Evolutionary conservation across 2,797 vertebrate species (phyloP).

Genomic region (Clarias fuscus): DNA sequence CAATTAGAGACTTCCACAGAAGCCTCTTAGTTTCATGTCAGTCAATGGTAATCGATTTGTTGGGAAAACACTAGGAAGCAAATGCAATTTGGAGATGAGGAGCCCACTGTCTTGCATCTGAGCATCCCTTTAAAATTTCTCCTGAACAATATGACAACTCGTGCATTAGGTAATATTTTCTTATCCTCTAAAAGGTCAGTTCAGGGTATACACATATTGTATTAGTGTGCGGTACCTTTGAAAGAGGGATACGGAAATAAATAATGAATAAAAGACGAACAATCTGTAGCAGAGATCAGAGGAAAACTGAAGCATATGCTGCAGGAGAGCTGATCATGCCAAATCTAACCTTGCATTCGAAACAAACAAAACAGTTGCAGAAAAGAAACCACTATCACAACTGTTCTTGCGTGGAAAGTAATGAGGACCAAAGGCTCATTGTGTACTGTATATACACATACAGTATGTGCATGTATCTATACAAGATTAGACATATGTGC

Average conservation of each 20-base stretch:
- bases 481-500: background rate
- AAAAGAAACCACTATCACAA: background rate
- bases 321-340: constrained; percentile 47
- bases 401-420: constrained; percentile 1
- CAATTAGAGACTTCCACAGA: constrained; percentile 75
- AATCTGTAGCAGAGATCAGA: constrained; percentile 63
- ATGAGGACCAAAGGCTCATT: constrained; percentile 38
- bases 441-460: constrained; percentile 56
- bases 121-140: constrained; percentile 27
- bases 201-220: constrained; percentile 62
- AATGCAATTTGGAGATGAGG: constrained; percentile 52
- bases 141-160: constrained; percentile 30
- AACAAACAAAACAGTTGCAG: background rate
- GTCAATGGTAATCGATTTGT: constrained; percentile 67
- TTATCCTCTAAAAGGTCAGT: constrained; percentile 62
- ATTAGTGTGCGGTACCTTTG: constrained; percentile 74
- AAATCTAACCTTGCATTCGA: background rate
- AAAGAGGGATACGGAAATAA: constrained; percentile 71
- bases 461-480: constrained; percentile 51
- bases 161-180: constrained; percentile 69
- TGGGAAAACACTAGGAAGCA: constrained; percentile 66
- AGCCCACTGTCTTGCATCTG: constrained; percentile 23
- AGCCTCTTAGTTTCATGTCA: constrained; percentile 61
- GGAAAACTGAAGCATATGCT: constrained; percentile 66
- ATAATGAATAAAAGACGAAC: constrained; percentile 73